Conservation (phyloP, 2,113 vertebrate genomes). For the Acrocephalus arundinaceus region DNA sequence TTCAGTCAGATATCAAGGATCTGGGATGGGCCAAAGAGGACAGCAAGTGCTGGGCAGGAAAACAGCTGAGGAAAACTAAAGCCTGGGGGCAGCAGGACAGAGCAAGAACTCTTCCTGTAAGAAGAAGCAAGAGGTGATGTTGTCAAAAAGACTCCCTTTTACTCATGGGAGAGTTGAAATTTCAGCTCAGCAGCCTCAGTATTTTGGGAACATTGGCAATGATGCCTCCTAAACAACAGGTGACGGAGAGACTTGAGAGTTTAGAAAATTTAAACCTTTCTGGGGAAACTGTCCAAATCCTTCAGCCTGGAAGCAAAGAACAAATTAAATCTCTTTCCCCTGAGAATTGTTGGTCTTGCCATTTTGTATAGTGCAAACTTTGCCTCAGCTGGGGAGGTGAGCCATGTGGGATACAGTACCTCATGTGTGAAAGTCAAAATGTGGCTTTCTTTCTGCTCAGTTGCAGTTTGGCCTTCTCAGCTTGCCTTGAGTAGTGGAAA, state of each 20-base stretch:
- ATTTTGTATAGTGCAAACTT: not conserved
- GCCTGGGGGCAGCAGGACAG: not conserved
- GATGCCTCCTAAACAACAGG: not conserved
- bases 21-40: not conserved
- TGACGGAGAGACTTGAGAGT: not conserved
- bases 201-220: not conserved
- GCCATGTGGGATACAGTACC: not conserved
- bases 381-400: not conserved
- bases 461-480: not conserved
- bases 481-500: not conserved
- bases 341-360: not conserved
- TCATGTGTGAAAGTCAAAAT: not conserved
- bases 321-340: not conserved
- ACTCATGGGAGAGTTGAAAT: not conserved
- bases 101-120: not conserved
- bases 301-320: not conserved
- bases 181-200: not conserved
- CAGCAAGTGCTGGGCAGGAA: not conserved
- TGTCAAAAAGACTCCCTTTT: not conserved
- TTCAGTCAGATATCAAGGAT: not conserved
- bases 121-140: not conserved
- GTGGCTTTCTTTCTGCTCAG: not conserved
- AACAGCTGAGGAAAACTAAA: not conserved
- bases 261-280: not conserved
- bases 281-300: not conserved